Base-by-base conservation (phyloP, 2,113 vertebrate species). In the Mustela nigripes region DNA sequence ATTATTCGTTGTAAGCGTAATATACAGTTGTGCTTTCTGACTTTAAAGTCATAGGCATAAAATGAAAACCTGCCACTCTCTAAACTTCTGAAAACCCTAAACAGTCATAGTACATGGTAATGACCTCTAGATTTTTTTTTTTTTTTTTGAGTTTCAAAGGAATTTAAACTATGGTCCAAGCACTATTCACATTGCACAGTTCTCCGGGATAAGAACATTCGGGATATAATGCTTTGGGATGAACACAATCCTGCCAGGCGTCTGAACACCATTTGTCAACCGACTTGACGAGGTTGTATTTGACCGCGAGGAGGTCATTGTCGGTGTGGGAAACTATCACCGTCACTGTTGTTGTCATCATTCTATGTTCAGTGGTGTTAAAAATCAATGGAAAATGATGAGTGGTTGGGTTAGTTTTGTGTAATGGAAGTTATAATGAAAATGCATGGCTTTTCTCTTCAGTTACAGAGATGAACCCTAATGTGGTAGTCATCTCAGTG, bases 391-490 rank as follows among this genome's bases (percentile, higher is more conserved):
- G 36, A 24, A 76, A 60, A n/a, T 53, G 31, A 33, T 31, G 65
- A 67, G 65, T 39, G 39, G 39, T 58, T 24, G 45, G 60, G 33
- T 82, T 45, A 50, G 19, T 69, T 58, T 71, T 33, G 7, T 12
- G 21, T 53, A 82, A 36, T 69, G 48, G 84, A 3, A 2, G 15
- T 48, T 58, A 26, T 96, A 95, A 98, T 88, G 11, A 73, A 89
- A 79, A 95, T 36, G 21, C 4, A 0, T 56, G 97, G 19, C 95
- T 98, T 98, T 45, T 94, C 0, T 95, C 58, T 95, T 1, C 97
- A 99, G 99, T 99, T 90, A 99, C 99, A 4, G 99, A 99, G 98
- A 99, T 99, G 99, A 99, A 99, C 97, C 99, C 99, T 62, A 99
- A 99, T 0, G 98, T 99, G 1, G 99, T 99, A 4, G 99, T 99